These are phyloP conservation scores for Anthopleura sola DNA, from an alignment of 64 coral and sea anemone species.

Conservation along the genomic window DNA sequence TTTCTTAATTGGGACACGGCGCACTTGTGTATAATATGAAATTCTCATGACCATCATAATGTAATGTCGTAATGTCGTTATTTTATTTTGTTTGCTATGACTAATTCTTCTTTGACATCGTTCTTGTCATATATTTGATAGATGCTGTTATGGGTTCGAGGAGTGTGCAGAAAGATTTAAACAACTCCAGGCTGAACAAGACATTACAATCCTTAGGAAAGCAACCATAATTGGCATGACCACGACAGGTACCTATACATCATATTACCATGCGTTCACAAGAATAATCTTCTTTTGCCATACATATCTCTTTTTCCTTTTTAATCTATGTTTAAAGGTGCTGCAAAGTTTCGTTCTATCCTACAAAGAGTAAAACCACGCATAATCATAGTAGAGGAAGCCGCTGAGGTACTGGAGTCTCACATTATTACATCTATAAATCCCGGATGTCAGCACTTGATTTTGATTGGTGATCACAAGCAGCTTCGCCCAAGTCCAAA, in stretches of 20 bases:
- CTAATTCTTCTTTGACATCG: not conserved
- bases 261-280: not conserved
- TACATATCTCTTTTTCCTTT: not conserved
- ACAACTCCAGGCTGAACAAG: conserved; percentile 50
- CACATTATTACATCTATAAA: conserved; percentile 48
- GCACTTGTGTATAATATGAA: no score
- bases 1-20: no score
- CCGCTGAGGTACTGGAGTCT: conserved; percentile 61
- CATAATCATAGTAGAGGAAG: conserved; percentile 51
- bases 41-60: no score
- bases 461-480: conserved; percentile 60
- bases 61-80: not conserved
- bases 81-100: not conserved
- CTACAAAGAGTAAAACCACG: conserved; percentile 22
- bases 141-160: conserved; percentile 31
- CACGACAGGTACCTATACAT: conserved; percentile 59
- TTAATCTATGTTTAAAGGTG: not conserved
- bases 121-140: not conserved
- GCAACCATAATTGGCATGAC: conserved; percentile 87
- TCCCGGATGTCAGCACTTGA: conserved; percentile 50
- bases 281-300: not conserved
- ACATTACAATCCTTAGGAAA: conserved; percentile 56
- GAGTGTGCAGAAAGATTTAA: conserved; percentile 26
- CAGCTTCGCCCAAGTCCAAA: conserved; percentile 36
- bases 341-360: conserved; percentile 20